phyloP scores from a whole-genome alignment of 2,113 vertebrate genomes.

The Anolis sagrei region DNA sequence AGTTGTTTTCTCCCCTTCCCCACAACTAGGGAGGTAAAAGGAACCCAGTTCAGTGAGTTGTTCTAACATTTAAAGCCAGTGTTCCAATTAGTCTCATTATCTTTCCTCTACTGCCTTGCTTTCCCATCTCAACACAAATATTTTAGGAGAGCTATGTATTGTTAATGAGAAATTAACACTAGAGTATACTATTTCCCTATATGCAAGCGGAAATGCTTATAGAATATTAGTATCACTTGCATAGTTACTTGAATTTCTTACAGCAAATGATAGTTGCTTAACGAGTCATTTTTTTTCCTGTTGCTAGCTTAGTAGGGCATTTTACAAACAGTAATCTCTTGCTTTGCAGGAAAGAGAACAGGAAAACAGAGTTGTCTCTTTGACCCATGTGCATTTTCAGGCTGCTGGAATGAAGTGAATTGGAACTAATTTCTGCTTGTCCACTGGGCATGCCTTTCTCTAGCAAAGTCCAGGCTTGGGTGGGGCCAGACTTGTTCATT shows the following conservation, averaged over 20 bases:
- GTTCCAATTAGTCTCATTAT: too few species aligned
- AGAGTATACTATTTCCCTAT: not conserved
- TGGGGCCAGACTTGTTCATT: slow-evolving; percentile 71
- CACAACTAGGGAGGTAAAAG: too few species aligned
- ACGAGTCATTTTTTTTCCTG: slow-evolving; percentile 2
- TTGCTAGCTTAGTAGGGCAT: slow-evolving; percentile 22
- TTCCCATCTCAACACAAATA: too few species aligned
- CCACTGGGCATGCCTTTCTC: slow-evolving; percentile 64
- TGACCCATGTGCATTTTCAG: slow-evolving; percentile 65
- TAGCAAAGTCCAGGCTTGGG: slow-evolving; percentile 69
- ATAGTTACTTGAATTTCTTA: not conserved
- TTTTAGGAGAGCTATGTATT: too few species aligned
- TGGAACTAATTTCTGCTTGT: slow-evolving; percentile 65
- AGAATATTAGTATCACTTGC: not conserved
- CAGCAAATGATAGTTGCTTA: not conserved
- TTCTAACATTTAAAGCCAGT: too few species aligned
- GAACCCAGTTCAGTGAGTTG: too few species aligned
- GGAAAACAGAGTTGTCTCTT: slow-evolving; percentile 62
- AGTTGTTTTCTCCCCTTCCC: too few species aligned
- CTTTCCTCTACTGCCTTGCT: too few species aligned
- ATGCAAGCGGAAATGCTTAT: not conserved
- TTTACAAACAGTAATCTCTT: slow-evolving; percentile 32
- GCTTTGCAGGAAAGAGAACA: slow-evolving; percentile 51
- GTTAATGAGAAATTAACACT: not conserved
- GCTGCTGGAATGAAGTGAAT: slow-evolving; percentile 69